These are phyloP conservation scores for Lasaia peninsularis DNA, from an alignment of 1,140 invertebrate species.

Conservation along the genomic window DNA sequence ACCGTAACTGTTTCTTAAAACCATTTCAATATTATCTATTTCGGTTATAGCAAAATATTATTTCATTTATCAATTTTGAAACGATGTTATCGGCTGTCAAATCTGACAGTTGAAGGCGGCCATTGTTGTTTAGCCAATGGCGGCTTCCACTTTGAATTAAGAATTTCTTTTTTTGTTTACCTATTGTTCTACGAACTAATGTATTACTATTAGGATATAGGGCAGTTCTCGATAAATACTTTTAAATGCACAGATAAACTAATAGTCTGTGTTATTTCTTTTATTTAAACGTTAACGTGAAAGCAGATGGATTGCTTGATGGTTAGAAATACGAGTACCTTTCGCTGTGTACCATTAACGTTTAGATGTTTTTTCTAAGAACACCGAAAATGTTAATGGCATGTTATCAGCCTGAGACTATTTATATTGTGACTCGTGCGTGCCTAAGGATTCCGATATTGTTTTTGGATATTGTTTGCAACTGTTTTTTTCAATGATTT, in stretches of 20 bases:
- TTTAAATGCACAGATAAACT: too few relatives aligned
- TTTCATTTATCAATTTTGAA: constrained; percentile 10
- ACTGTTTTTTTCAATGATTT: too few relatives aligned
- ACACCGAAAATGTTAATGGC: too few relatives aligned
- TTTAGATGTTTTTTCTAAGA: too few relatives aligned
- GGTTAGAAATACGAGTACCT: too few relatives aligned
- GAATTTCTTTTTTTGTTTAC: constrained; percentile 16
- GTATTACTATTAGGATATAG: constrained; percentile 16
- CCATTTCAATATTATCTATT: constrained; percentile 1
- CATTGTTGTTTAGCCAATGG: constrained; percentile 36
- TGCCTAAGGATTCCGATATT: too few relatives aligned
- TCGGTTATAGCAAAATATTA: constrained; percentile 7
- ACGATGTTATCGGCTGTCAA: constrained; percentile 39
- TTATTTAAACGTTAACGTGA: background rate
- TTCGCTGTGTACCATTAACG: too few relatives aligned
- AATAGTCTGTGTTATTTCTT: background rate
- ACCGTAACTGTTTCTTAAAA: background rate
- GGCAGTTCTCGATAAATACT: background rate
- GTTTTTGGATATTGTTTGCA: too few relatives aligned
- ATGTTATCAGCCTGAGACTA: too few relatives aligned
- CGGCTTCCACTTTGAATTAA: constrained; percentile 19
- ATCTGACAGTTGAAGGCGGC: constrained; percentile 43
- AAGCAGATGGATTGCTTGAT: too few relatives aligned
- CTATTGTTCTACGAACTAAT: constrained; percentile 26
- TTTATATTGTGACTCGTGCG: too few relatives aligned